Conservation (phyloP, 2,888 invertebrate genomes). For the Trichopria drosophilae region DNA sequence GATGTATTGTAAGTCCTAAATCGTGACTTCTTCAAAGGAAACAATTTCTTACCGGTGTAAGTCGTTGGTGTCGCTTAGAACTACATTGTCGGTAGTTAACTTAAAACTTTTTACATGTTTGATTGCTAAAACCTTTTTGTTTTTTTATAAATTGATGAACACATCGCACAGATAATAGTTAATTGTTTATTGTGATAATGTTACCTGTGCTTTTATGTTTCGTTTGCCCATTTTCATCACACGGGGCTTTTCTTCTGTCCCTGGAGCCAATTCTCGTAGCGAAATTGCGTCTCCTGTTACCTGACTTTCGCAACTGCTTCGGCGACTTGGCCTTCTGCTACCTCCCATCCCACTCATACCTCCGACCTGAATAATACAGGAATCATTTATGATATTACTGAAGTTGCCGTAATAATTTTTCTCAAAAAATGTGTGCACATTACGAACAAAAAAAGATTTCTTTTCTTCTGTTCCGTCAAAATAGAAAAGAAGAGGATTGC, state of each 20-base stretch:
- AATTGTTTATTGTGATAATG: no score
- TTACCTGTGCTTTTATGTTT: slow-evolving; percentile 81
- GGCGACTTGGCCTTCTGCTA: slow-evolving; percentile 56
- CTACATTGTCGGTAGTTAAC: no score
- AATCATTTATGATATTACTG: no score
- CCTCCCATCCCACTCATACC: slow-evolving; percentile 50
- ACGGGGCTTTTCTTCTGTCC: slow-evolving; percentile 61
- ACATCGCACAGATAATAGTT: neutral
- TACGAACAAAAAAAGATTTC: slow-evolving; percentile 15
- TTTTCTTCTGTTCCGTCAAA: slow-evolving; percentile 20
- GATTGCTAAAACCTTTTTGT: no score
- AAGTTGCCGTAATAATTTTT: no score
- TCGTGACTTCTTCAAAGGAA: no score
- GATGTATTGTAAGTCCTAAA: no score
- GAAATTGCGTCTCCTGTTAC: slow-evolving; percentile 55
- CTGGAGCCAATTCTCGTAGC: slow-evolving; percentile 57
- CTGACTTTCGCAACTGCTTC: slow-evolving; percentile 61
- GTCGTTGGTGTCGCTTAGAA: no score
- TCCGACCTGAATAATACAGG: slow-evolving; percentile 44
- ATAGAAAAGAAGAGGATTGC: slow-evolving; percentile 11
- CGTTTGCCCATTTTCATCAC: slow-evolving; percentile 79
- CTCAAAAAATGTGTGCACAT: slow-evolving; percentile 15
- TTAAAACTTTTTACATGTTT: no score
- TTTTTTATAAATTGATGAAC: no score
- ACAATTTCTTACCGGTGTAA: no score